Evolutionary conservation across 2,113 vertebrate species (phyloP).

Genomic region (Tursiops truncatus): DNA sequence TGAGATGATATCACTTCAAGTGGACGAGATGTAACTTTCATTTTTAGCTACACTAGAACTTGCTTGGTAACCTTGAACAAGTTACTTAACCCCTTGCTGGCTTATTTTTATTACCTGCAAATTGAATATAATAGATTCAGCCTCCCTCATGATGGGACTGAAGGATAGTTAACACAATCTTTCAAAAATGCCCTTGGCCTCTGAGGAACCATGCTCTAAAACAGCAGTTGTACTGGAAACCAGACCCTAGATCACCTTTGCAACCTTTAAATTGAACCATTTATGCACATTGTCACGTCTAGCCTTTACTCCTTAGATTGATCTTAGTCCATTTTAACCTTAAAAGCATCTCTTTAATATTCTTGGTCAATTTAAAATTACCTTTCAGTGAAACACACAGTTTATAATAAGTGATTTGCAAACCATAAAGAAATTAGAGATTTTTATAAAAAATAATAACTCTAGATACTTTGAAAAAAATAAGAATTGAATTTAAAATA

Average conservation of each 20-base stretch:
- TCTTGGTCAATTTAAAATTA: slow-evolving; percentile 52
- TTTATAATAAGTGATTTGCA: slow-evolving; percentile 47
- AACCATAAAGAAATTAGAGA: slow-evolving; percentile 46
- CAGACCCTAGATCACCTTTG: not conserved
- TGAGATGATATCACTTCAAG: slow-evolving; percentile 58
- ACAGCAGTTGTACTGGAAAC: not conserved
- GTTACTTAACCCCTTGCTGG: slow-evolving; percentile 60
- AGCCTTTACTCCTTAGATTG: slow-evolving; percentile 35
- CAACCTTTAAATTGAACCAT: not conserved
- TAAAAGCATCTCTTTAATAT: slow-evolving; percentile 53
- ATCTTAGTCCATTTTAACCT: slow-evolving; percentile 43
- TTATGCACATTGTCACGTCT: not conserved
- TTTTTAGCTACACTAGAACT: slow-evolving; percentile 39
- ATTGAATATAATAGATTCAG: slow-evolving; percentile 54
- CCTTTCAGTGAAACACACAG: slow-evolving; percentile 15
- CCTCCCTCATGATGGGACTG: not conserved
- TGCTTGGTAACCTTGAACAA: slow-evolving; percentile 61
- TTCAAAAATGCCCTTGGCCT: not conserved
- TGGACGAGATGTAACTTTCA: slow-evolving; percentile 23
- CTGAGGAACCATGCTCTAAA: not conserved
- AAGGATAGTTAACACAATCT: slow-evolving; percentile 54
- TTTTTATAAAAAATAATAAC: slow-evolving; percentile 20
- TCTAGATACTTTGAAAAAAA: not conserved
- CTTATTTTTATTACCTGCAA: slow-evolving; percentile 70
- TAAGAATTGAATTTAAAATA: slow-evolving; percentile 51